A percentile compares a stretch with the other conserved stretches of the same genome.
phyloP scores from a whole-genome alignment of 2,113 vertebrate species.

The Protobothrops mucrosquamatus region DNA sequence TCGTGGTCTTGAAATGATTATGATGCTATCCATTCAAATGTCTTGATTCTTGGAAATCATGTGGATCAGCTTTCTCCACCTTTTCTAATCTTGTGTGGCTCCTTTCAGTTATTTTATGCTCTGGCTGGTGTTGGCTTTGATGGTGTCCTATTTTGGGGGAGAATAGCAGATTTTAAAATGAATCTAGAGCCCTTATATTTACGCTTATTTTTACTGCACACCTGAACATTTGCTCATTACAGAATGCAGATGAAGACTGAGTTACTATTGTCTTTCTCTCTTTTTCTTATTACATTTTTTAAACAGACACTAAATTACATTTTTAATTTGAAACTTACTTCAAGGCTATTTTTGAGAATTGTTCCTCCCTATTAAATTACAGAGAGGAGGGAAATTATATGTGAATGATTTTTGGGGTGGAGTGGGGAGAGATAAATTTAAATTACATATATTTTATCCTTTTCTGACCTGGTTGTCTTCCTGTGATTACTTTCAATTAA shows the following conservation, averaged over 20 bases:
- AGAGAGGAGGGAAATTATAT: not conserved
- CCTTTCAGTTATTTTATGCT: not conserved
- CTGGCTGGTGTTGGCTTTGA: not conserved
- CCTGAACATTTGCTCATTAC: not conserved
- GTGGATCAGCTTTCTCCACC: not conserved
- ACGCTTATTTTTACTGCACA: not conserved
- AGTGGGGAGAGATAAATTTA: not conserved
- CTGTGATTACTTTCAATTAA: not conserved
- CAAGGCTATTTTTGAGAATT: not conserved
- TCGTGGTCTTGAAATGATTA: not conserved
- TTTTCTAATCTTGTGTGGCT: not conserved
- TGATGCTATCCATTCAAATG: not conserved
- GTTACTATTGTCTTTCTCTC: not conserved
- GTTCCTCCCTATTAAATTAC: not conserved
- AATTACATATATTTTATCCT: not conserved
- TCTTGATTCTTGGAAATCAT: not conserved
- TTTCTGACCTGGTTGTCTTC: not conserved
- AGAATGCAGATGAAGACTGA: not conserved
- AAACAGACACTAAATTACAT: not conserved
- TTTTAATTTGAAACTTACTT: not conserved
- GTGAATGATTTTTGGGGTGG: not conserved
- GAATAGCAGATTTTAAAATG: not conserved
- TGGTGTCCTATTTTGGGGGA: not conserved
- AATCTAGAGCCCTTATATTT: not conserved
- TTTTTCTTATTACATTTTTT: not conserved